Percentiles rank a stretch among this genome's conserved stretches.
Evolutionary conservation across 2,797 vertebrate genomes (phyloP).

Genomic region (Parotocinclus haroldoi): DNA sequence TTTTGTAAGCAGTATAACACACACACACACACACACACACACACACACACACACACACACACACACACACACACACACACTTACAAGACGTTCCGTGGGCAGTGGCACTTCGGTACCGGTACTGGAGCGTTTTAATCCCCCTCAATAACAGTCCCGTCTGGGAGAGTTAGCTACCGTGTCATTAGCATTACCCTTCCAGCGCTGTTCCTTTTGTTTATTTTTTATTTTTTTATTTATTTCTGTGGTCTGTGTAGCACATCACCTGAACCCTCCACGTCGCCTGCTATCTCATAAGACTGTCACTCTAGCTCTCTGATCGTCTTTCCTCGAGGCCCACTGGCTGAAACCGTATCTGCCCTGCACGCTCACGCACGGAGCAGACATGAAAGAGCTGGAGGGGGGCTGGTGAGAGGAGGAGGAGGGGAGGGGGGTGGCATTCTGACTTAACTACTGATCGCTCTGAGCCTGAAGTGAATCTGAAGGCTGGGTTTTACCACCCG

Average conservation of each 20-base stretch:
- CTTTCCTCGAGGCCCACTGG: slow-evolving; percentile 27
- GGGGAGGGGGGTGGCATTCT: slow-evolving; percentile 36
- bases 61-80: too few species aligned
- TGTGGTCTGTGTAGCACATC: slow-evolving; percentile 28
- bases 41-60: too few species aligned
- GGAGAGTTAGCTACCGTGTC: slow-evolving; percentile 40
- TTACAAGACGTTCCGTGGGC: slow-evolving; percentile 42
- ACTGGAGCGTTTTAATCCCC: slow-evolving; percentile 31
- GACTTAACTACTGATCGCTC: slow-evolving; percentile 70
- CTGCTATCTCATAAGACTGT: slow-evolving; percentile 41
- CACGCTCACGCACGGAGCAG: slow-evolving; percentile 42
- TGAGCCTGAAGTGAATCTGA: slow-evolving; percentile 40
- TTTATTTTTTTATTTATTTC: slow-evolving; percentile 33
- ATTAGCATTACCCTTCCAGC: slow-evolving; percentile 31
- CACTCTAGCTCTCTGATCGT: slow-evolving; percentile 48
- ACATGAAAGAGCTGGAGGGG: slow-evolving; percentile 50
- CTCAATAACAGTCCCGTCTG: slow-evolving; percentile 32
- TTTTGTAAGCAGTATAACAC: too few species aligned
- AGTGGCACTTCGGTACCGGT: slow-evolving; percentile 57
- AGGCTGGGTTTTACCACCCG: slow-evolving; percentile 27
- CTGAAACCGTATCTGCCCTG: slow-evolving; percentile 42
- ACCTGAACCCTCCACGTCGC: slow-evolving; percentile 23
- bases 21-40: too few species aligned
- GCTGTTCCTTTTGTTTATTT: slow-evolving; percentile 27
- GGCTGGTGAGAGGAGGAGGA: slow-evolving; percentile 41